phyloP scores from a whole-genome alignment of 2,113 vertebrate genomes.

The Syngnathus scovelli region DNA sequence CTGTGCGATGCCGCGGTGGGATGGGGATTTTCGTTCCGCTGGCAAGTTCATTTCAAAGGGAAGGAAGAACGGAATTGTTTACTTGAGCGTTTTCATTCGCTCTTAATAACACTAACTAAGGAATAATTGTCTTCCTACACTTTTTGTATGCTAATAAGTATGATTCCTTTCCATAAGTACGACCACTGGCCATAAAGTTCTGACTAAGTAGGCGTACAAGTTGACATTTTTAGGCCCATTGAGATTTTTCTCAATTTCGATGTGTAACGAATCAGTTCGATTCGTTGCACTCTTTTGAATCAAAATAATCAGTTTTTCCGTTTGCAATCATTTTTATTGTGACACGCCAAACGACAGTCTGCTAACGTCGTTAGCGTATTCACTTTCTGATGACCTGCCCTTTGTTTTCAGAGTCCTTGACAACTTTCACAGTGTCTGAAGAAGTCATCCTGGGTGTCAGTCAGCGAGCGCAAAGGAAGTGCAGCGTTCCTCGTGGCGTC shows the following conservation, averaged over 20 bases:
- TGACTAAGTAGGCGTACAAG: too few relatives aligned
- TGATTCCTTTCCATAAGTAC: neutral
- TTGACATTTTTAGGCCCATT: too few relatives aligned
- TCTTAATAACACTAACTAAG: slow-evolving; percentile 9
- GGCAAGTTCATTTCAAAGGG: slow-evolving; percentile 5
- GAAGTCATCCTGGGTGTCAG: neutral
- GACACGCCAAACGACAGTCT: neutral
- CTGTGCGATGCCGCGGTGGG: neutral
- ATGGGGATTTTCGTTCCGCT: neutral
- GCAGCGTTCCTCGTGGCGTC: slow-evolving; percentile 11
- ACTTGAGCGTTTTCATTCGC: slow-evolving; percentile 31
- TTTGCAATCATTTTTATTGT: too few relatives aligned
- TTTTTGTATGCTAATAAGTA: neutral
- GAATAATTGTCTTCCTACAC: neutral
- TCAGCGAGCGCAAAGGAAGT: neutral
- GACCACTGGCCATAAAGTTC: neutral
- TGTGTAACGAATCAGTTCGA: too few relatives aligned
- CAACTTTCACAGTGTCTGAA: neutral
- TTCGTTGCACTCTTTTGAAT: too few relatives aligned
- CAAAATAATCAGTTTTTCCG: too few relatives aligned
- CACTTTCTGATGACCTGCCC: neutral
- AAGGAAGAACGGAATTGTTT: slow-evolving; percentile 12
- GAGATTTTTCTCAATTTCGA: too few relatives aligned
- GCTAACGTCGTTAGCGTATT: neutral
- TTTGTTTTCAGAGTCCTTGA: neutral